Percentiles rank a stretch among this genome's conserved stretches.
Evolutionary conservation across 2,888 invertebrate genomes (phyloP).

Genomic region (Dromius quadrimaculatus): DNA sequence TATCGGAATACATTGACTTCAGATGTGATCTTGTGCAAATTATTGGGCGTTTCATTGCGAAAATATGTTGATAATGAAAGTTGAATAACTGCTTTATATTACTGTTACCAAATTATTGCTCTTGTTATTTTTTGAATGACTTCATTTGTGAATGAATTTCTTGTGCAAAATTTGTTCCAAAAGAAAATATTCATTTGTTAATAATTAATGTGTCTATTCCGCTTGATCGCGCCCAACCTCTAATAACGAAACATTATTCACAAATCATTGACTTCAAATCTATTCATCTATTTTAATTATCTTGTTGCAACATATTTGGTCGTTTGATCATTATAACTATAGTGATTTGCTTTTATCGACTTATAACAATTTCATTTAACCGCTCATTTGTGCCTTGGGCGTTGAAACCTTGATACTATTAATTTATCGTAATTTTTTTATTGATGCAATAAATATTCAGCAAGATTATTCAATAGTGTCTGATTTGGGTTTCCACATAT

Average conservation of each 20-base stretch:
- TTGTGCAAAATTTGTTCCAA: no score
- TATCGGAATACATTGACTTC: not conserved
- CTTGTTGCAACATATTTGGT: not conserved
- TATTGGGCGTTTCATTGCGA: not conserved
- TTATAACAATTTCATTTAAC: not conserved
- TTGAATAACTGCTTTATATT: no score
- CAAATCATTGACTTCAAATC: conserved; percentile 1
- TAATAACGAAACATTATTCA: conserved; percentile 13
- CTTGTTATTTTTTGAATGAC: no score
- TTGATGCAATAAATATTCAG: conserved; percentile 6
- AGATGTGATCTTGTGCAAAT: not conserved
- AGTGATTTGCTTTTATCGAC: not conserved
- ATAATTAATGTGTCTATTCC: conserved; percentile 10
- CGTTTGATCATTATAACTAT: not conserved
- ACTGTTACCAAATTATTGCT: no score
- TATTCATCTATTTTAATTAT: conserved; percentile 2
- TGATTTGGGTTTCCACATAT: no score
- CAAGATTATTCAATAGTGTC: no score
- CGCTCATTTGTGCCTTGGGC: not conserved
- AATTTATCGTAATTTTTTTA: conserved; percentile 7
- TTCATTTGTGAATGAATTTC: no score
- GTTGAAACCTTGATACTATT: conserved; percentile 10
- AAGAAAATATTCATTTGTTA: not conserved
- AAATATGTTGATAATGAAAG: no score
- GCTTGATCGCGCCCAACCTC: not conserved